Base-by-base conservation (phyloP, 2,797 vertebrate species). In the Scleropages formosus region DNA sequence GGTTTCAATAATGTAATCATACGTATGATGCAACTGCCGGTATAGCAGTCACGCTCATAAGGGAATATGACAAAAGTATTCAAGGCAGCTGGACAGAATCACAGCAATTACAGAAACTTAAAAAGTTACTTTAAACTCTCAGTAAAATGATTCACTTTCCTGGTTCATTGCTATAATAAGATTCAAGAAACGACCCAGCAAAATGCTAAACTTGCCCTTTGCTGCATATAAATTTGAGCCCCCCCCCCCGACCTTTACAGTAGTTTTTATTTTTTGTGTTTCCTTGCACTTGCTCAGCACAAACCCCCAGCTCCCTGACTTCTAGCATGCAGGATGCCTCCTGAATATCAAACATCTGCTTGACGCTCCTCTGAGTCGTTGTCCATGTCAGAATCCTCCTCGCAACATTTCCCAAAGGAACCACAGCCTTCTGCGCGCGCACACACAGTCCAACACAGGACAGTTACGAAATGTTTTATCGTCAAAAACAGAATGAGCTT, bases 361-460 rank as follows among this genome's bases (percentile, higher is more conserved):
- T 72, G 72, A 75, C 77, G 72, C 82, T 84, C 82, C 80, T 84
- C 70, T 78, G 84, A 78, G 79, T 81, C 76, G 83, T 78, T 81
- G 82, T 78, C 80, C 72, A 77, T 83, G 75, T 85, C 81, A 76
- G 75, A 82, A 77, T 77, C 71, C 67, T 69, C 77, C 79, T 79
- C 77, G 77, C 80, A 75, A 7, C 24, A 80, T 79, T 71, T 82
- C 86, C 60, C 80, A 84, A 84, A 84, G 86, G 83, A 8, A 82
- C 81, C 84, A 71, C 80, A 71, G 24, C 39, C 62, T 27, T 62
- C 20, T 8, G 6, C 26, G 53, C 24, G 62, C 0, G 7, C 39
- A 61, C 39, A 59, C 44, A 68, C 2, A 6, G 31, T 26, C 20
- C 9, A 24, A 20, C 60, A 58, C 20, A 20, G 11, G n/a, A 61